phyloP scores from a whole-genome alignment of 2,797 vertebrate genomes.

The Graptemys geographica region DNA sequence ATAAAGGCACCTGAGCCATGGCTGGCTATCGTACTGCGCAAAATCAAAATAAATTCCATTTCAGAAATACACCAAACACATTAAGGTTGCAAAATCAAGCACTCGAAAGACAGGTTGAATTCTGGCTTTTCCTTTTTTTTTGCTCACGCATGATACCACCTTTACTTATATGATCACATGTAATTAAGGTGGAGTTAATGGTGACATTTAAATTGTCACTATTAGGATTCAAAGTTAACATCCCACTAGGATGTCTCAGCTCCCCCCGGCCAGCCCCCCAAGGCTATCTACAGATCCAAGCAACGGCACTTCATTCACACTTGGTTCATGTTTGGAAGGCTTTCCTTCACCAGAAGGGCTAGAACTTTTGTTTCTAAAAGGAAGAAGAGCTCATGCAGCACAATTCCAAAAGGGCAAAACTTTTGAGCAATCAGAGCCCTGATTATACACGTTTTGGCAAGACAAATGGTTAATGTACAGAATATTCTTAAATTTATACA shows the following conservation, averaged over 20 bases:
- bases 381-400: not conserved
- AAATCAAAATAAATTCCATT: not conserved
- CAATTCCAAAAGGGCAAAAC: not conserved
- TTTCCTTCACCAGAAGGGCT: not conserved
- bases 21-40: not conserved
- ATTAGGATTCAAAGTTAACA: not conserved
- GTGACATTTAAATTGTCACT: not conserved
- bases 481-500: not conserved
- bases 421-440: not conserved
- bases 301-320: not conserved
- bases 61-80: not conserved
- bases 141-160: not conserved
- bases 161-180: not conserved
- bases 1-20: not conserved
- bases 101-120: not conserved
- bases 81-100: not conserved
- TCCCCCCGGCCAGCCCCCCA: rapidly evolving
- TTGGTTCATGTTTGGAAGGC: not conserved
- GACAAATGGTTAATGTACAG: not conserved
- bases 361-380: not conserved
- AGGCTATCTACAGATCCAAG: not conserved
- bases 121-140: not conserved
- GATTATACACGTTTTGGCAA: not conserved
- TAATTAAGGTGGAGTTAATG: not conserved
- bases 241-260: not conserved